Evolutionary conservation across 92 coral and sea anemone genomes (phyloP).

Genomic region (Muricea muricata): DNA sequence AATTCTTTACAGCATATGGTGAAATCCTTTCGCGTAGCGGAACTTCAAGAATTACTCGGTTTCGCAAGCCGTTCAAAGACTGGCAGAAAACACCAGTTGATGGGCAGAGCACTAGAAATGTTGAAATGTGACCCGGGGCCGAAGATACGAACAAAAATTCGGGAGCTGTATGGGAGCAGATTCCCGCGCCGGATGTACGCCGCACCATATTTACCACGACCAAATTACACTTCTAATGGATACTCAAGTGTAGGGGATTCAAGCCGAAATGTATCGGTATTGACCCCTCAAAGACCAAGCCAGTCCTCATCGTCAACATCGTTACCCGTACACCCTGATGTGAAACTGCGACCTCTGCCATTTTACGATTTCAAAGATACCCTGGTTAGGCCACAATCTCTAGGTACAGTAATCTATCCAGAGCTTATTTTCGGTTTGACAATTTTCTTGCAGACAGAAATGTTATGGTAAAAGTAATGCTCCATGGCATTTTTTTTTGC

Average conservation of each 20-base stretch:
- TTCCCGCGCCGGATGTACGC: slow-evolving; percentile 82
- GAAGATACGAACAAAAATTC: slow-evolving; percentile 78
- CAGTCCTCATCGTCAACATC: slow-evolving; percentile 33
- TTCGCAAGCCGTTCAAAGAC: slow-evolving; percentile 97
- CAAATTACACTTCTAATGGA: background rate
- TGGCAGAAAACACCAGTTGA: slow-evolving; percentile 94
- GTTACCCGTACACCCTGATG: slow-evolving; percentile 92
- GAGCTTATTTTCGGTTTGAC: no score
- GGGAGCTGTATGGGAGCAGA: slow-evolving; percentile 87
- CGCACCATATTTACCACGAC: slow-evolving; percentile 53
- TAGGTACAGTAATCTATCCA: no score
- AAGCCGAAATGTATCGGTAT: slow-evolving; percentile 53
- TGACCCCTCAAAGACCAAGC: slow-evolving; percentile 62
- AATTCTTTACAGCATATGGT: slow-evolving; percentile 90
- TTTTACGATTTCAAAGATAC: slow-evolving; percentile 93
- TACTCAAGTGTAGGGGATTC: slow-evolving; percentile 6
- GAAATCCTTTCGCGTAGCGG: slow-evolving; percentile 97
- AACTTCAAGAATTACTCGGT: slow-evolving; percentile 89
- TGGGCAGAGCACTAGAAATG: slow-evolving; percentile 96
- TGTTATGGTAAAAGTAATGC: no score
- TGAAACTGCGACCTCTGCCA: slow-evolving; percentile 78
- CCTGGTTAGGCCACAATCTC: slow-evolving; percentile 90
- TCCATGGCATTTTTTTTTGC: no score
- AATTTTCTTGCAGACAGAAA: no score
- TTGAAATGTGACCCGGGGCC: slow-evolving; percentile 91